Conservation (phyloP, 2,888 invertebrate genomes). For the Ernsta delagoae region DNA sequence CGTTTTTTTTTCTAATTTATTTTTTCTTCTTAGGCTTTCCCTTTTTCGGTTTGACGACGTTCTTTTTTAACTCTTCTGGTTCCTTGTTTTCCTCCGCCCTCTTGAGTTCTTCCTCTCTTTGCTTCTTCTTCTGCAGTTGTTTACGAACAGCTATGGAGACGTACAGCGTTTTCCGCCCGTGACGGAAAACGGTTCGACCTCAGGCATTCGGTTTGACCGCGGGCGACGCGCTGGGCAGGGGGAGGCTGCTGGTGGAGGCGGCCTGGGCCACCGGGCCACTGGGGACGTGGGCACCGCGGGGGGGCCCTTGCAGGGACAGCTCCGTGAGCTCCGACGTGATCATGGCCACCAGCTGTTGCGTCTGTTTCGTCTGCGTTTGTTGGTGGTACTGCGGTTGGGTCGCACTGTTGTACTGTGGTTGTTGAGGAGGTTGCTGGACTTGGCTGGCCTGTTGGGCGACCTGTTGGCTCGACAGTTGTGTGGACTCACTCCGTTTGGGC, state of each 20-base stretch:
- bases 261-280: constrained; percentile 6
- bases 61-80: neutral
- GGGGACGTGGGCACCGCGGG: neutral
- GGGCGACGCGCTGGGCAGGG: constrained; percentile 15
- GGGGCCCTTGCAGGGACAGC: neutral
- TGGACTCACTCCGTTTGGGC: constrained; percentile 95
- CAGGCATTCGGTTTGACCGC: constrained; percentile 34
- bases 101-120: neutral
- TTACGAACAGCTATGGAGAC: constrained; percentile 16
- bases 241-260: constrained; percentile 6
- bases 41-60: neutral
- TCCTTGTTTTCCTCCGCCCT: neutral
- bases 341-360: constrained; percentile 19
- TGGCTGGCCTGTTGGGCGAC: neutral
- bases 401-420: neutral
- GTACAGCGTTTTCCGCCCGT: constrained; percentile 32
- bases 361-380: neutral
- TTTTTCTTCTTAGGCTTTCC: constrained; percentile 19
- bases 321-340: constrained; percentile 11
- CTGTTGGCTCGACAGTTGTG: constrained; percentile 87
- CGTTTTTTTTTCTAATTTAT: too few relatives aligned
- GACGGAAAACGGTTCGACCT: constrained; percentile 33
- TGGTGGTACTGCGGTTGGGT: neutral
- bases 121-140: neutral
- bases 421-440: neutral